Evolutionary conservation across 2,113 vertebrate genomes (phyloP), one percentile per base, ranked within the genome.

Genomic region (Probosciger aterrimus): DNA sequence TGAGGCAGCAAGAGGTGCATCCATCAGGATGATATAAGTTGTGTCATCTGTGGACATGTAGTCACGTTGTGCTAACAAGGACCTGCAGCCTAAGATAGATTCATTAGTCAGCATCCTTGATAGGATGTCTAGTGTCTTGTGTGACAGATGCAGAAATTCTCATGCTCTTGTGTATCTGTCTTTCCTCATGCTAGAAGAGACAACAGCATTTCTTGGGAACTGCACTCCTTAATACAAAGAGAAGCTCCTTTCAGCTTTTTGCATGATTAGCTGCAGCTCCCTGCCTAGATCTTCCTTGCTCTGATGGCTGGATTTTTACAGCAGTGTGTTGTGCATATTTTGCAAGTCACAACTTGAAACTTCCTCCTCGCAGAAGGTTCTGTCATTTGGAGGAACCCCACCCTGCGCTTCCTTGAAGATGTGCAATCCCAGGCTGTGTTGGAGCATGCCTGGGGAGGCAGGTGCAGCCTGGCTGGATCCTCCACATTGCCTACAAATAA

Each of bases 301-400:
- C 75, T 55, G 75, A 44, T 91, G 84, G 85, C 37, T 92, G 70
- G 76, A 62, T 91, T 94, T 94, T 91, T 90, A 95, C 86, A 82
- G 67, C 55, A 70, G 59, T 64, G 69, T 30, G 33, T 71, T 92
- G 53, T 49, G 69, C 80, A 86, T 86, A 88, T 92, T 96, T 96
- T 95, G 95, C 96, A 96, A 93, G 96, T 95, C 96, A 83, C 76
- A 84, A 78, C 97, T 96, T 96, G 96, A 96, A 97, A 80, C 88
- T 89, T 93, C 85, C 89, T 96, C 73, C 69, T 87, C 5, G 2
- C 70, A 69, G 80, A 82, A 95, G 68, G 64, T 92, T 94, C 91
- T 96, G 82, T 97, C 93, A 95, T 96, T 94, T 95, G 88, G 69
- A 86, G 88, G 90, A 84, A 52, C 96, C 67, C 87, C 94, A 88